Percentiles rank a stretch among this genome's conserved stretches.
These are phyloP conservation scores for Falco berigora DNA, from an alignment of 2,797 vertebrate genomes.

Conservation along the genomic window DNA sequence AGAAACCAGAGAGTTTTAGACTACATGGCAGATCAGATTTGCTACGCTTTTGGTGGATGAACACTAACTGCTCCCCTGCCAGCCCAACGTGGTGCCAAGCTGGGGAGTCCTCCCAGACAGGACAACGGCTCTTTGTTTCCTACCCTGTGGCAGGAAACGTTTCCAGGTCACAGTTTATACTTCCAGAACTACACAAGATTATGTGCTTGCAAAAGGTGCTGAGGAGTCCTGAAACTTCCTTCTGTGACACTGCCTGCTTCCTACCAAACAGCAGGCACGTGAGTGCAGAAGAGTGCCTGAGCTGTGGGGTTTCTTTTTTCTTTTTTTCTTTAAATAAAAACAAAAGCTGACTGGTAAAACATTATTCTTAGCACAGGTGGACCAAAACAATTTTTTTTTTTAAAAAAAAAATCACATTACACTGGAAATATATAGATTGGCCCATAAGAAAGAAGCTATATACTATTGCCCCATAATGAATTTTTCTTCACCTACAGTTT, in stretches of 20 bases:
- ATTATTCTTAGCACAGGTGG: not conserved
- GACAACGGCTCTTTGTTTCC: not conserved
- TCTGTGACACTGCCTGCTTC: not conserved
- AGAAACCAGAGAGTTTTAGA: constrained; percentile 7
- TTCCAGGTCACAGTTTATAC: constrained; percentile 21
- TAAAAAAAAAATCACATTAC: not conserved
- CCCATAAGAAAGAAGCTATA: not conserved
- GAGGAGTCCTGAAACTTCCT: constrained; percentile 7
- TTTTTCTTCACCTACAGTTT: constrained; percentile 18
- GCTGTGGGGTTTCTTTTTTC: not conserved
- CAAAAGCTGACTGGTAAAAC: constrained; percentile 28
- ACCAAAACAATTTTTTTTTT: not conserved
- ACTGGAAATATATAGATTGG: constrained; percentile 10
- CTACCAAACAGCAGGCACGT: not conserved
- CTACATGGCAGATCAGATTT: not conserved
- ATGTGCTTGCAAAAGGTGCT: constrained; percentile 42
- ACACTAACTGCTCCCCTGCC: not conserved
- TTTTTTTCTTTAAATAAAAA: not conserved
- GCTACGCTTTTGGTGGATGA: not conserved
- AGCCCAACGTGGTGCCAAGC: not conserved
- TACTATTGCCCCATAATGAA: not conserved
- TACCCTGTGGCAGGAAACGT: not conserved
- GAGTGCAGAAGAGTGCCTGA: not conserved
- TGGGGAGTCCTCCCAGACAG: not conserved
- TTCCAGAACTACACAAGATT: not conserved